Evolutionary conservation across 2,888 invertebrate species (phyloP).

Genomic region (Capitulum mitella): DNA sequence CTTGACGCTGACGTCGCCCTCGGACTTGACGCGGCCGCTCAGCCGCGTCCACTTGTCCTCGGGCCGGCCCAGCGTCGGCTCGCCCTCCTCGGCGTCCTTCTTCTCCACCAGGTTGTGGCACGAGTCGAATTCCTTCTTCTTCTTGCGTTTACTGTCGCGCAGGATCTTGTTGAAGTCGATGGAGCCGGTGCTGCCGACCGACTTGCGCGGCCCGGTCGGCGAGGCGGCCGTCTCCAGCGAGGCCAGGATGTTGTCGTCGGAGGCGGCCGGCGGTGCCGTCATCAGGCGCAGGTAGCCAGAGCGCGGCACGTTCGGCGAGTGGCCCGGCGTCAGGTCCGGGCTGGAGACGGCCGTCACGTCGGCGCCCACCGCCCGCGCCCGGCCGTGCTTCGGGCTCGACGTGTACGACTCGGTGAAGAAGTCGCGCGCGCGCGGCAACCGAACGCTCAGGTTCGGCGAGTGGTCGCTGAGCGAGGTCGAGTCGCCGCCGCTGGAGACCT

Average conservation of each 20-base stretch:
- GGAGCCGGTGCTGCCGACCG: neutral
- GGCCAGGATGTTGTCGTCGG: slow-evolving; percentile 17
- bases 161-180: slow-evolving; percentile 23
- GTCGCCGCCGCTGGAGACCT: slow-evolving; percentile 59
- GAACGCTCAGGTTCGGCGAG: slow-evolving; percentile 15
- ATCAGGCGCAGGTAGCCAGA: neutral
- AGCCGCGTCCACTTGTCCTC: slow-evolving; percentile 17
- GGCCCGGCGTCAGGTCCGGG: slow-evolving; percentile 3
- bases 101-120: slow-evolving; percentile 32
- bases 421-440: neutral
- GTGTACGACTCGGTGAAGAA: slow-evolving; percentile 20
- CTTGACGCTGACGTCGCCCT: slow-evolving; percentile 35
- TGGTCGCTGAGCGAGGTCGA: neutral
- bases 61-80: neutral
- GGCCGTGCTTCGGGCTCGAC: neutral
- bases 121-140: slow-evolving; percentile 25
- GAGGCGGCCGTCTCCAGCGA: slow-evolving; percentile 11
- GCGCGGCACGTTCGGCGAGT: neutral
- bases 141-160: slow-evolving; percentile 22
- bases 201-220: neutral
- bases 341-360: neutral
- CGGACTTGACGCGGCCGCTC: neutral
- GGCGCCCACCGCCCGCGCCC: neutral
- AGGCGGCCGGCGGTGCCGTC: slow-evolving; percentile 2
- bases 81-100: slow-evolving; percentile 28